phyloP scores from a whole-genome alignment of 1,140 invertebrate species.

The Drosophila arawakana region DNA sequence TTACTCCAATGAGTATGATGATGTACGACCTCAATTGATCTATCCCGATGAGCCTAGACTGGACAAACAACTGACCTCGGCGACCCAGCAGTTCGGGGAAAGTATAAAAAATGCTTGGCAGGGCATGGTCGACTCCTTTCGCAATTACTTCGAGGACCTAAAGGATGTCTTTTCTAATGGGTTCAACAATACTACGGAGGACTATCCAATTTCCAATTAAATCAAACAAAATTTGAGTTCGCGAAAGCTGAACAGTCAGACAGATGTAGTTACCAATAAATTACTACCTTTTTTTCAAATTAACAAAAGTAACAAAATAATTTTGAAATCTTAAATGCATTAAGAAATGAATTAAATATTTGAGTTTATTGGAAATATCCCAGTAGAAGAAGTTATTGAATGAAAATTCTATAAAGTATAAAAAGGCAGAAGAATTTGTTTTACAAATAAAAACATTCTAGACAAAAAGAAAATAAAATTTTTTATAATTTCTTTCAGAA shows the following conservation, averaged over 20 bases:
- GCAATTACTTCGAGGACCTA: slow-evolving; percentile 57
- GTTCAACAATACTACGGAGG: slow-evolving; percentile 16
- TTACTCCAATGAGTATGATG: slow-evolving; percentile 71
- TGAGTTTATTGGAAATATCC: too few species aligned
- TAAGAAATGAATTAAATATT: too few species aligned
- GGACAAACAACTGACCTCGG: slow-evolving; percentile 51
- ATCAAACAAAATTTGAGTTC: not conserved
- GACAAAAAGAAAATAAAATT: too few species aligned
- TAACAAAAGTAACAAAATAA: too few species aligned
- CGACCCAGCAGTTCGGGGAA: slow-evolving; percentile 53
- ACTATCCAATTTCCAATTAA: not conserved
- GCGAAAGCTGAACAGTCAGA: not conserved
- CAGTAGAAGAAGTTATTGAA: too few species aligned
- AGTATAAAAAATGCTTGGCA: slow-evolving; percentile 63
- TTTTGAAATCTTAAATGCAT: too few species aligned
- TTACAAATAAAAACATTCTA: too few species aligned
- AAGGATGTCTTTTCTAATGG: slow-evolving; percentile 41
- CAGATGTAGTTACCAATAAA: not conserved
- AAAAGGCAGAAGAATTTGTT: too few species aligned
- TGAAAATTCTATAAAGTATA: too few species aligned
- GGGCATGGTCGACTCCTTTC: slow-evolving; percentile 60
- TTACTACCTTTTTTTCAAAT: too few species aligned
- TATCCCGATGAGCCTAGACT: slow-evolving; percentile 64
- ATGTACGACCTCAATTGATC: slow-evolving; percentile 59
- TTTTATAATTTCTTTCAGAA: too few species aligned